Evolutionary conservation across 2,888 invertebrate genomes (phyloP).

Genomic region (Parnassius smintheus): DNA sequence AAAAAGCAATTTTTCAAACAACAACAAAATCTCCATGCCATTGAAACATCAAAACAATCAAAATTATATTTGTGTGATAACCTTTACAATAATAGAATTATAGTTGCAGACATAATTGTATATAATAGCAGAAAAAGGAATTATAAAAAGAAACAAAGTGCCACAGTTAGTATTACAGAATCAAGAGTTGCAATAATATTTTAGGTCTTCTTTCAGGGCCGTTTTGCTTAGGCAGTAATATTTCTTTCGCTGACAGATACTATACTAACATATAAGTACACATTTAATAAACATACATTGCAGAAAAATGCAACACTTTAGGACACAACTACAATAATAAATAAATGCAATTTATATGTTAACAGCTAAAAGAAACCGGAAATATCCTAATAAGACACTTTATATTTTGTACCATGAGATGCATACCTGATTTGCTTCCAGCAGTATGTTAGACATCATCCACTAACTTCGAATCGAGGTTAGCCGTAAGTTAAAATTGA

Average conservation of each 20-base stretch:
- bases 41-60: background rate
- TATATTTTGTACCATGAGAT: conserved; percentile 9
- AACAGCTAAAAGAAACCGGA: conserved; percentile 11
- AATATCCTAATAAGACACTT: conserved; percentile 7
- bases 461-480: conserved; percentile 18
- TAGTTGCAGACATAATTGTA: conserved; percentile 4
- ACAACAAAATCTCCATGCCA: background rate
- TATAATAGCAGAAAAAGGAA: conserved; percentile 8
- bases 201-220: no score
- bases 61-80: background rate
- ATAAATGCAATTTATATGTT: conserved; percentile 17
- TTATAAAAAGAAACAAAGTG: conserved; percentile 5
- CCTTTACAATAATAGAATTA: background rate
- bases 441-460: conserved; percentile 17
- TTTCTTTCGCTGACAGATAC: background rate
- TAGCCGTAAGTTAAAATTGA: conserved; percentile 23
- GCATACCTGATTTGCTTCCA: conserved; percentile 19
- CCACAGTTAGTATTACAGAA: background rate
- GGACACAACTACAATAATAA: conserved; percentile 4
- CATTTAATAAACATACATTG: background rate
- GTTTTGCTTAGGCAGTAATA: no score
- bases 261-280: background rate
- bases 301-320: conserved; percentile 15
- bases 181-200: no score
- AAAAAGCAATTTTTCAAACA: no score